Evolutionary conservation across 2,888 invertebrate species (phyloP), one percentile per base, ranked within the genome.

Genomic region (Odontothrips loti): DNA sequence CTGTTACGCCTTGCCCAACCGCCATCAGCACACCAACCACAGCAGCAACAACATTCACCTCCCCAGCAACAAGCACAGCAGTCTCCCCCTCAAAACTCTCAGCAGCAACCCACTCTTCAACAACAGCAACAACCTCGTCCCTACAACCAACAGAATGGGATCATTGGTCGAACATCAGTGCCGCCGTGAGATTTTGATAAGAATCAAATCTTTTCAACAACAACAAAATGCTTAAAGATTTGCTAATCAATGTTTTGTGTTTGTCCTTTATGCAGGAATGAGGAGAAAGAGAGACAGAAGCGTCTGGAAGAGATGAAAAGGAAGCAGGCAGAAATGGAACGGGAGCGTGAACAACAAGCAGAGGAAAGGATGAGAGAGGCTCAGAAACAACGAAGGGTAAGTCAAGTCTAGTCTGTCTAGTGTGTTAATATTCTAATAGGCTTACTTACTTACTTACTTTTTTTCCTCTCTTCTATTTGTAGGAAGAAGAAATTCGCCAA

Each of bases 261-360:
- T n/a, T n/a, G n/a, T 34, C 27, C 1, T 68, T 80, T 81, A 8
- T 47, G 63, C 58, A 85, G 84, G 79, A 83, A 81, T 79, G 89
- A 89, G 81, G 88, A 88, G 20, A 86, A 87, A 80, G 90, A 89
- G 84, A 86, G 87, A 83, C 87, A 88, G 78, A 87, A 89, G 79
- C 89, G 90, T 84, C 88, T 90, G 47, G 91, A 91, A 79, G 91
- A 91, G 81, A 87, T 90, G 80, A 89, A 90, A 82, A 87, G 89
- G 80, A 90, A 90, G 75, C 89, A 90, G 83, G 86, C 87, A 15
- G 90, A 90, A 83, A 87, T 88, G 81, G 90, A 90, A 83, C 90
- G 90, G n/a, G 87, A 86, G 80, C 89, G 89, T 83, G 88, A 87
- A 83, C 89, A 88, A 81, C 79, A 81, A 85, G 86, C 88, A 84